phyloP scores from a whole-genome alignment of 1,140 invertebrate species.

The Andrena cerasifolii region DNA sequence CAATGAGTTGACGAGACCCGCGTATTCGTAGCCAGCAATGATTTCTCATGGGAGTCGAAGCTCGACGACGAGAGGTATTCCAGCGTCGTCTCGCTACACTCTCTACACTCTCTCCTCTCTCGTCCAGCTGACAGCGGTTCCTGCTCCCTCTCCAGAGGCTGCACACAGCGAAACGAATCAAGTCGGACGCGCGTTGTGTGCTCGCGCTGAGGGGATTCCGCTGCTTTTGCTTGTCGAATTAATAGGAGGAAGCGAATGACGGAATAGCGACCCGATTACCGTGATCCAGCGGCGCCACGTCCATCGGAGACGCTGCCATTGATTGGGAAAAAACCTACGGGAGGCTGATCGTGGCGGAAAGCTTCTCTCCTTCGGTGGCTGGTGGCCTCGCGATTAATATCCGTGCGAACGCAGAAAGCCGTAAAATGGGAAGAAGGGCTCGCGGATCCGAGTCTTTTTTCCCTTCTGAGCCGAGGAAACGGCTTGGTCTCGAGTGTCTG shows the following conservation, averaged over 20 bases:
- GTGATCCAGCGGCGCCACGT: background rate
- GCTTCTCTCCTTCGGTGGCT: background rate
- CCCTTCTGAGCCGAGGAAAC: background rate
- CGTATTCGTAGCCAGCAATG: slow-evolving; percentile 65
- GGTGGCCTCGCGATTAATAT: slow-evolving; percentile 36
- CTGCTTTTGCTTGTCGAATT: slow-evolving; percentile 56
- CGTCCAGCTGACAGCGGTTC: slow-evolving; percentile 40
- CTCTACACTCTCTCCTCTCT: slow-evolving; percentile 15
- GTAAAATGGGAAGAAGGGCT: slow-evolving; percentile 21
- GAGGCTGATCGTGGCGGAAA: too few species aligned
- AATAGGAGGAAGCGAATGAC: slow-evolving; percentile 22
- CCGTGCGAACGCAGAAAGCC: slow-evolving; percentile 36
- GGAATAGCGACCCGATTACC: background rate
- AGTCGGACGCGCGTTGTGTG: slow-evolving; percentile 41
- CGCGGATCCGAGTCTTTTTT: background rate
- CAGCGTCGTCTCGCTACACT: slow-evolving; percentile 43
- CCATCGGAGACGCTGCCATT: background rate
- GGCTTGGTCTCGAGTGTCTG: slow-evolving; percentile 36
- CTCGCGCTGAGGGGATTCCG: slow-evolving; percentile 32
- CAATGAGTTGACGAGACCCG: slow-evolving; percentile 62
- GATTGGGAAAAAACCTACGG: slow-evolving; percentile 15
- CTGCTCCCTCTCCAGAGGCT: slow-evolving; percentile 4
- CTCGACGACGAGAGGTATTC: slow-evolving; percentile 55
- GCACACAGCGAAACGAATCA: slow-evolving; percentile 48
- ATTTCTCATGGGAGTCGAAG: slow-evolving; percentile 69